Evolutionary conservation across 92 coral and sea anemone genomes (phyloP).

Genomic region (Palythoa grandis): DNA sequence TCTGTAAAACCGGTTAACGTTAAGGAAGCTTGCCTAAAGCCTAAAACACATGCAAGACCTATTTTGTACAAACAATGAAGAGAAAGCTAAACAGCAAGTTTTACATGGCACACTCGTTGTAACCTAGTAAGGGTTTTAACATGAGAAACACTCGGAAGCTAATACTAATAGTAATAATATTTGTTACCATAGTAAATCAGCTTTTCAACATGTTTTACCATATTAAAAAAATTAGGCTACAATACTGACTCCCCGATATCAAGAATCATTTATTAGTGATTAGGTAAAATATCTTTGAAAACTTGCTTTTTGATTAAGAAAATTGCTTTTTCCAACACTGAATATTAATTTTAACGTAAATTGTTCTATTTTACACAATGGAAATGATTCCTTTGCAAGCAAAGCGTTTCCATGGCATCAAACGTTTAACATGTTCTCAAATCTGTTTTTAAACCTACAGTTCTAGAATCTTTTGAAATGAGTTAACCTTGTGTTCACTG

Average conservation of each 20-base stretch:
- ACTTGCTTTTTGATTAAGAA: not conserved
- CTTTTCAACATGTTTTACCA: too few relatives aligned
- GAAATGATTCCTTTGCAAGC: not conserved
- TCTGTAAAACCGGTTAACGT: too few relatives aligned
- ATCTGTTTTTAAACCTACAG: not conserved
- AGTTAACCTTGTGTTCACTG: not conserved
- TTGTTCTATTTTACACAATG: not conserved
- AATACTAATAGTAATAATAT: too few relatives aligned
- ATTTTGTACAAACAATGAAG: too few relatives aligned
- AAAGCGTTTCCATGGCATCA: not conserved
- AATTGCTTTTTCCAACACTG: not conserved
- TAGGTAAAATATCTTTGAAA: too few relatives aligned
- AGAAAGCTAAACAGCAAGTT: not conserved
- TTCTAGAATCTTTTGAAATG: not conserved
- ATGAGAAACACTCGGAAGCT: not conserved
- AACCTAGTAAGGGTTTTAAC: not conserved
- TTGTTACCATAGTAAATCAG: too few relatives aligned
- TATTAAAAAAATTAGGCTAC: too few relatives aligned
- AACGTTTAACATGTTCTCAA: not conserved
- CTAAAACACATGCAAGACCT: too few relatives aligned
- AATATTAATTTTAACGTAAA: not conserved
- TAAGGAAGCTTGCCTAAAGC: too few relatives aligned
- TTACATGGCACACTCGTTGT: not conserved
- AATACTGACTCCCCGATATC: too few relatives aligned
- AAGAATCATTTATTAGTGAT: too few relatives aligned